These are phyloP conservation scores for Athrips mouffetella DNA, from an alignment of 2,888 invertebrate species.

Conservation along the genomic window DNA sequence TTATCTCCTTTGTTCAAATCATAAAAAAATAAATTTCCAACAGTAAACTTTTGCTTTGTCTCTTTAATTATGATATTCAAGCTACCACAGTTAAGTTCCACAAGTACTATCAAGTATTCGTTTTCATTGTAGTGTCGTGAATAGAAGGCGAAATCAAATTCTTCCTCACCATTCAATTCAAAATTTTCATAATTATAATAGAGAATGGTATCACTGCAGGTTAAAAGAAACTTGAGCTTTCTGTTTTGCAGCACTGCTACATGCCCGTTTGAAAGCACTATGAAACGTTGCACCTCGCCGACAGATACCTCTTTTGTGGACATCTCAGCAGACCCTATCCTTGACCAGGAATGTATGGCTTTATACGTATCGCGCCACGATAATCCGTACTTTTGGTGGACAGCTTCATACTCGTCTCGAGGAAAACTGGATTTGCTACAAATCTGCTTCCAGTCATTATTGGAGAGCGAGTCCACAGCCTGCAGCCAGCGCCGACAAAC, in stretches of 20 bases:
- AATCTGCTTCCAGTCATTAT: background rate
- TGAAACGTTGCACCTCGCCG: background rate
- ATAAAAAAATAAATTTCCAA: background rate
- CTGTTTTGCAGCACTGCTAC: constrained; percentile 1
- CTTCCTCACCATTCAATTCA: background rate
- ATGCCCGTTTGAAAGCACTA: background rate
- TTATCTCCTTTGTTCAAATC: background rate
- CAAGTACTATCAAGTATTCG: background rate
- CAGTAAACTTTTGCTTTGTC: background rate
- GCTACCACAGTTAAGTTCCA: background rate
- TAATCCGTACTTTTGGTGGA: background rate
- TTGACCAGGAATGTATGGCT: background rate
- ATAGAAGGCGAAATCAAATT: background rate
- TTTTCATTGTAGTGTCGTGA: background rate
- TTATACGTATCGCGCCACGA: background rate
- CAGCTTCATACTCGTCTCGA: no score
- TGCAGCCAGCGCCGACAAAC: constrained; percentile 1
- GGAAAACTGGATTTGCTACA: background rate
- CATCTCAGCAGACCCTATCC: background rate
- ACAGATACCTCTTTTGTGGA: background rate
- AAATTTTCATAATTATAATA: constrained; percentile 1
- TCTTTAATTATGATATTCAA: background rate
- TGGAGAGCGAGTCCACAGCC: constrained; percentile 2
- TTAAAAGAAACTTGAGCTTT: background rate
- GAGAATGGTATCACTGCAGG: constrained; percentile 7